Evolutionary conservation across 2,797 vertebrate genomes (phyloP).

Genomic region (Stomatorhinus walkeri): DNA sequence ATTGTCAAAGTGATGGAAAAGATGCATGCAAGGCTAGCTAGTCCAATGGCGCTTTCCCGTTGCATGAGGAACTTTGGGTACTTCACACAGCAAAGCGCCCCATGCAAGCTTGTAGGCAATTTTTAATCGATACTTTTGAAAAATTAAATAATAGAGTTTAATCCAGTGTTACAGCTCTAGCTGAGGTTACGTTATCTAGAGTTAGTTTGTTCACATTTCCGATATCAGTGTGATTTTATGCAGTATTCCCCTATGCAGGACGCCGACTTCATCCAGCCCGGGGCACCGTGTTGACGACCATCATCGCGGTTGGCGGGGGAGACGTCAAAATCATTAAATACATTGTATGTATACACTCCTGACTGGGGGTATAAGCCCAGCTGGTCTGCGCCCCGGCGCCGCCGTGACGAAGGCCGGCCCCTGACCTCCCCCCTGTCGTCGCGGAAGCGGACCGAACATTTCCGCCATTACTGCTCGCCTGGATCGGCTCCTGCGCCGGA

Average conservation of each 20-base stretch:
- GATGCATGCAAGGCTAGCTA: not conserved
- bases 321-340: not conserved
- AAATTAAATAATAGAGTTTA: not conserved
- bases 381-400: not conserved
- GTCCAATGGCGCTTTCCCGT: not conserved
- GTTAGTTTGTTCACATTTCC: not conserved
- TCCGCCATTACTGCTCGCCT: conserved; percentile 13
- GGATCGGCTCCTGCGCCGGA: not conserved
- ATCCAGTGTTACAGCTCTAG: not conserved
- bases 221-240: not conserved
- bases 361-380: not conserved
- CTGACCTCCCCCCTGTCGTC: not conserved
- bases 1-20: not conserved
- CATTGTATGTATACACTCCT: not conserved
- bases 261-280: not conserved
- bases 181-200: not conserved
- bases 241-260: not conserved
- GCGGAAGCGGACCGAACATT: conserved; percentile 18
- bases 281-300: not conserved
- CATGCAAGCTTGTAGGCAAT: not conserved
- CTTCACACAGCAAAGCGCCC: not conserved
- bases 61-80: not conserved
- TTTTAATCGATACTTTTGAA: not conserved
- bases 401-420: not conserved
- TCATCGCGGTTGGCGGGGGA: not conserved